phyloP scores from a whole-genome alignment of 2,113 vertebrate species.

The Dipodomys merriami region DNA sequence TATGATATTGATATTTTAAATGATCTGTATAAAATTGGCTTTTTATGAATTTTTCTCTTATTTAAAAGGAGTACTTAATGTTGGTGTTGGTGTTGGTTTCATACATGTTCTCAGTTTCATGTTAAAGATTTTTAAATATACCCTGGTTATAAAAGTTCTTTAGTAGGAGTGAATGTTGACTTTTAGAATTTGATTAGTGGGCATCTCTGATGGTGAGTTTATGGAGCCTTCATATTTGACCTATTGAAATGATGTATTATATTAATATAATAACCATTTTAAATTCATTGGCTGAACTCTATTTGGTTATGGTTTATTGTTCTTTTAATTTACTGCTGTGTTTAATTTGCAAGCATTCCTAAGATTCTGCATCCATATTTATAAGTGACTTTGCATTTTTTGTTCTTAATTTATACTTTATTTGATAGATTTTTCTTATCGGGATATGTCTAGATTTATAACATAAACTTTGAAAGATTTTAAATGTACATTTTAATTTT shows the following conservation, averaged over 20 bases:
- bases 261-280: conserved; percentile 50
- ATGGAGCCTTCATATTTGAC: conserved; percentile 31
- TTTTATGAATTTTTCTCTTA: not conserved
- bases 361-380: conserved; percentile 68
- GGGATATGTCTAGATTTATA: conserved; percentile 39
- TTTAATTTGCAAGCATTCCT: conserved; percentile 61
- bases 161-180: not conserved
- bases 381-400: conserved; percentile 53
- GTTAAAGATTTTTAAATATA: not conserved
- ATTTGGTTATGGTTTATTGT: conserved; percentile 66
- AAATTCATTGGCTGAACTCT: conserved; percentile 55
- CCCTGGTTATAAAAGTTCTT: not conserved
- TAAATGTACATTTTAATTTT: conserved; percentile 36
- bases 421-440: conserved; percentile 66
- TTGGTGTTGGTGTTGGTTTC: conserved; percentile 4
- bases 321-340: conserved; percentile 64
- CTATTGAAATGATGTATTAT: conserved; percentile 36
- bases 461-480: conserved; percentile 42
- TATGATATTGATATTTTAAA: conserved; percentile 20
- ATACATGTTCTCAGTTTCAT: not conserved
- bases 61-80: not conserved
- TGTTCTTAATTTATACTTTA: conserved; percentile 38
- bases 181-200: conserved; percentile 27
- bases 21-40: not conserved
- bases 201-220: not conserved